Conservation (phyloP, 2,888 invertebrate species). For the Theretra japonica region DNA sequence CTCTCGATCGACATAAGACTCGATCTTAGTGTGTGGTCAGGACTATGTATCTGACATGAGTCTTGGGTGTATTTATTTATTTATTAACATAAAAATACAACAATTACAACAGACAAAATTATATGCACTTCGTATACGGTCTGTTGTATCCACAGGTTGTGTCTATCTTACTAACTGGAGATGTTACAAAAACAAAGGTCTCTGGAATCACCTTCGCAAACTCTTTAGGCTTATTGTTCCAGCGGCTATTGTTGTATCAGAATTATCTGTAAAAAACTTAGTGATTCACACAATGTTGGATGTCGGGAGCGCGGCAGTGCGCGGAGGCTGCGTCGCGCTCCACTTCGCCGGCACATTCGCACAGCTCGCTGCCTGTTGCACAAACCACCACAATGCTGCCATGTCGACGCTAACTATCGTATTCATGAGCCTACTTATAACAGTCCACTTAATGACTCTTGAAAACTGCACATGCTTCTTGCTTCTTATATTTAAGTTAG, state of each 20-base stretch:
- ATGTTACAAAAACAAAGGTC: no score
- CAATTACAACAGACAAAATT: no score
- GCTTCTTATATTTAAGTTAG: background rate
- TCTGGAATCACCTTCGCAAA: no score
- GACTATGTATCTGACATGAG: no score
- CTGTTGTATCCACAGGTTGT: no score
- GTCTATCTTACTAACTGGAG: no score
- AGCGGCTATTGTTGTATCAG: background rate
- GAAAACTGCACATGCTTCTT: slow-evolving; percentile 3
- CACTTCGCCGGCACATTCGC: slow-evolving; percentile 55
- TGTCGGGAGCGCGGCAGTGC: slow-evolving; percentile 27
- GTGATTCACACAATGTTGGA: slow-evolving; percentile 3
- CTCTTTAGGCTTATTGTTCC: background rate
- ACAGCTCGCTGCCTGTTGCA: slow-evolving; percentile 15
- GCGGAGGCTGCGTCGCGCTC: slow-evolving; percentile 67
- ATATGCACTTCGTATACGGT: no score
- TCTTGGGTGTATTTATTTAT: no score
- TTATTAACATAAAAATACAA: no score
- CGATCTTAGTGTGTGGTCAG: no score
- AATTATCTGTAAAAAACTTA: background rate
- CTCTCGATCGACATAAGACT: no score
- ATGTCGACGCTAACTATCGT: slow-evolving; percentile 8
- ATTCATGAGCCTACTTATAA: slow-evolving; percentile 25
- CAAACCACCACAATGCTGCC: slow-evolving; percentile 19
- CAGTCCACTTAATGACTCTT: slow-evolving; percentile 11